Evolutionary conservation across 2,797 vertebrate genomes (phyloP), one percentile per base, ranked within the genome.

Genomic region (Hemibagrus guttatus): DNA sequence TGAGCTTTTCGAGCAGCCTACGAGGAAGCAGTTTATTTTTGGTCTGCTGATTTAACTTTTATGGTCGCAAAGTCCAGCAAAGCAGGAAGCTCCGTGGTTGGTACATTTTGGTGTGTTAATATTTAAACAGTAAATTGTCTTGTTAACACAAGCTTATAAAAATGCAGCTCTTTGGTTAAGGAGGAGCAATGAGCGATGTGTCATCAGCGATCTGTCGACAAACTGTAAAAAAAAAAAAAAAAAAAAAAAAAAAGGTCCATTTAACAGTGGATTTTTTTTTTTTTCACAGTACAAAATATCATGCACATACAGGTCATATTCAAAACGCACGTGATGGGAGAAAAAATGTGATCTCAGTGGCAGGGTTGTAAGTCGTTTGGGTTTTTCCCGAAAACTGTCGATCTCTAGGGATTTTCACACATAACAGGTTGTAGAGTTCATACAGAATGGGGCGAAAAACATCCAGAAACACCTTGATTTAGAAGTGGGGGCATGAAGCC

Each of bases 11-110:
- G 63, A 72, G 68, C 46, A 28, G n/a, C 14, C n/a, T 16, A 49
- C 0, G n/a, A 86, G 84, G 84, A 85, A 59, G 84, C 42, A 26
- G 35, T 46, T 14, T 71, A 19, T 35, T 58, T 81, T 69, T 23
- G 23, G 17, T 39, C 17, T 8, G 69, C 56, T 31, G 69, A 46
- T 72, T 54, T 9, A 12, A 17, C 56, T 52, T 46, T 82, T 17
- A 23, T 56, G 23, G 79, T n/a, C 39, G 46, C 16, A 11, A 3
- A 72, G 56, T 83, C 80, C 71, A 58, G 61, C 46, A 58, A 7
- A 66, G 61, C 42, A 52, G 52, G 59, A 35, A 68, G 42, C 76
- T n/a, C 46, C 26, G 5, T 21, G 8, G 13, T 26, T 21, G 0
- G 6, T 59, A 7, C 11, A 23, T n/a, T 69, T 58, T 31, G 46